Conservation (phyloP, 92 coral and sea anemone species). For the Epizoanthus scotinus region DNA sequence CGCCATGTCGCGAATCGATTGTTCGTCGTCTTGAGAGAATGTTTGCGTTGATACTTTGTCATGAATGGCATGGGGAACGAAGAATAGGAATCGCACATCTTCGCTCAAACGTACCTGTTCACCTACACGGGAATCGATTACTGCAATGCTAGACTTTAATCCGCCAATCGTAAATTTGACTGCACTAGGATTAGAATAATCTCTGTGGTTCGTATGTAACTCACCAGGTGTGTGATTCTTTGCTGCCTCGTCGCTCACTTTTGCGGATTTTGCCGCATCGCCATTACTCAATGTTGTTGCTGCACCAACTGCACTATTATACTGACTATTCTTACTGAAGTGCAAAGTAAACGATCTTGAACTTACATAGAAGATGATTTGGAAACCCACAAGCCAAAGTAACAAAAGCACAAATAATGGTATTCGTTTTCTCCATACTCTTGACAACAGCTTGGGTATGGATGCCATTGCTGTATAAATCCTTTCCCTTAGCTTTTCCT, state of each 20-base stretch:
- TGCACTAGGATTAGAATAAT: too few species aligned
- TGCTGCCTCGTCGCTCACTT: too few species aligned
- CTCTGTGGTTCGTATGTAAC: neutral
- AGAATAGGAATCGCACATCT: neutral
- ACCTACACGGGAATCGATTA: conserved; percentile 13
- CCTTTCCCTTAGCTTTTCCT: neutral
- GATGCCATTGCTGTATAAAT: neutral
- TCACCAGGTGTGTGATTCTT: too few species aligned
- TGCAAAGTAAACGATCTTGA: neutral
- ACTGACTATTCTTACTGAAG: neutral
- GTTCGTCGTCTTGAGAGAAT: neutral
- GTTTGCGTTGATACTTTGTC: neutral
- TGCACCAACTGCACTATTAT: too few species aligned
- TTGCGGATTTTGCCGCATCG: too few species aligned
- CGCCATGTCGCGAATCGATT: conserved; percentile 5
- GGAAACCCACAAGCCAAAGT: conserved; percentile 16
- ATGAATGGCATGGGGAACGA: conserved; percentile 7
- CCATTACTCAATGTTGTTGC: neutral
- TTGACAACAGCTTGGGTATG: neutral
- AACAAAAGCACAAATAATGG: neutral
- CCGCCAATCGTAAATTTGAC: neutral
- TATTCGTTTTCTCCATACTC: conserved; percentile 17
- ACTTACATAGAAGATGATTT: neutral
- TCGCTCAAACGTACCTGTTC: neutral
- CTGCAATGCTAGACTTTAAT: neutral